Percentiles rank a stretch among this genome's conserved stretches.
These are phyloP conservation scores for Atlantisia rogersi DNA, from an alignment of 2,113 vertebrate species.

Conservation along the genomic window DNA sequence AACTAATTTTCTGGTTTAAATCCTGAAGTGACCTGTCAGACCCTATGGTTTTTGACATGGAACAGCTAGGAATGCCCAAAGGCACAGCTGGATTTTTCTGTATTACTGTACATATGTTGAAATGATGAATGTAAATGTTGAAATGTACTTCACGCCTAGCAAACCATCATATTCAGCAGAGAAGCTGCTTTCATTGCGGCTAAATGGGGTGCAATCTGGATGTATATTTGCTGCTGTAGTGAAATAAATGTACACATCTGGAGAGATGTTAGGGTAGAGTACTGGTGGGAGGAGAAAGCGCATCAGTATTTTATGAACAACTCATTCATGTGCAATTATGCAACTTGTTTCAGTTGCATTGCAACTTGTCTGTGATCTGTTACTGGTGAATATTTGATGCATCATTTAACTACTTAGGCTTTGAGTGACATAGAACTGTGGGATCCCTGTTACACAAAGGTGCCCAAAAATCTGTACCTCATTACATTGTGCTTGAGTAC, in stretches of 20 bases:
- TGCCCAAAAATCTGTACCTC: neutral
- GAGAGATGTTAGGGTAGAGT: neutral
- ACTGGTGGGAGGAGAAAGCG: neutral
- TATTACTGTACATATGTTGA: neutral
- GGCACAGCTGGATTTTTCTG: conserved; percentile 1
- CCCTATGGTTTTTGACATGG: neutral
- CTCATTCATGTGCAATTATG: conserved; percentile 1
- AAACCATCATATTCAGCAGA: neutral
- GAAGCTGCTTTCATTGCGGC: conserved; percentile 16
- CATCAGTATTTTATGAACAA: neutral
- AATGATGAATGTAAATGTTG: neutral
- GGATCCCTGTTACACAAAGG: neutral
- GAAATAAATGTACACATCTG: conserved; percentile 31
- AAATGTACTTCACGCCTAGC: neutral
- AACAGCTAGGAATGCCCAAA: neutral
- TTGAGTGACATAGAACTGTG: neutral
- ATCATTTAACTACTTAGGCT: neutral
- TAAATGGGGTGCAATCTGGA: conserved; percentile 8
- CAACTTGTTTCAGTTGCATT: neutral
- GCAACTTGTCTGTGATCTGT: neutral
- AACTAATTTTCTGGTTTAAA: neutral
- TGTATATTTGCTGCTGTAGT: neutral
- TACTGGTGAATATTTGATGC: neutral
- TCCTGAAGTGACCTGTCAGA: neutral
- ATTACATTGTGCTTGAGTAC: neutral